Evolutionary conservation across 2,113 vertebrate species (phyloP).

Genomic region (Cichladusa arquata): DNA sequence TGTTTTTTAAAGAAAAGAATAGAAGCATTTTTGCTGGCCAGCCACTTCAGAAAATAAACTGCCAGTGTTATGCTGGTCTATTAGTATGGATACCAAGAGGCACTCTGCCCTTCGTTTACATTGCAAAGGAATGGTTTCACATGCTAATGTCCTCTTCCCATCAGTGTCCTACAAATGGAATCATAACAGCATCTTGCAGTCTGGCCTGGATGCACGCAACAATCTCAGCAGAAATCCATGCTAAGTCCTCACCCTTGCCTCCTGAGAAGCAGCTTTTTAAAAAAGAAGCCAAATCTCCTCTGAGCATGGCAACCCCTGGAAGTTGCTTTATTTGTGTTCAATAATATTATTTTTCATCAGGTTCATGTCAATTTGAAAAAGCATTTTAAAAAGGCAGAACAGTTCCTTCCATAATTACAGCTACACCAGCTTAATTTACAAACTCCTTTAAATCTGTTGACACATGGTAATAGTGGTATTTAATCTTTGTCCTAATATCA

Average conservation of each 20-base stretch:
- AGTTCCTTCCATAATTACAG: not conserved
- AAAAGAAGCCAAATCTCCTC: not conserved
- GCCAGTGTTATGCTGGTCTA: not conserved
- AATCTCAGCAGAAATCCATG: not conserved
- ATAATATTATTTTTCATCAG: not conserved
- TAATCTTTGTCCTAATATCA: not conserved
- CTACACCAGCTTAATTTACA: not conserved
- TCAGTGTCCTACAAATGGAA: not conserved
- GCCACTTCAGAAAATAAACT: not conserved
- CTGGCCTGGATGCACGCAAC: not conserved
- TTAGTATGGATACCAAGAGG: conserved; percentile 7
- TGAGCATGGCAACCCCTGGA: not conserved
- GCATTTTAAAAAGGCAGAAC: not conserved
- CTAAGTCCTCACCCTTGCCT: not conserved
- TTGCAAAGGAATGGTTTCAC: not conserved
- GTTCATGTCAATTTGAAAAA: not conserved
- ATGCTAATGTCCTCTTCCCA: not conserved
- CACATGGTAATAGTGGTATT: not conserved
- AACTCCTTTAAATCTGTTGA: not conserved
- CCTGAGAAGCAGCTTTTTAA: not conserved
- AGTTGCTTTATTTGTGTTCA: not conserved
- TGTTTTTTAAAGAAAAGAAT: not conserved
- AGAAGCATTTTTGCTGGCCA: not conserved
- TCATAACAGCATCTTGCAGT: not conserved
- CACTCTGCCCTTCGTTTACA: not conserved